A percentile compares a stretch with the other conserved stretches of the same genome.
These are phyloP conservation scores for Vidua chalybeata DNA, from an alignment of 2,113 vertebrate genomes.

Conservation along the genomic window DNA sequence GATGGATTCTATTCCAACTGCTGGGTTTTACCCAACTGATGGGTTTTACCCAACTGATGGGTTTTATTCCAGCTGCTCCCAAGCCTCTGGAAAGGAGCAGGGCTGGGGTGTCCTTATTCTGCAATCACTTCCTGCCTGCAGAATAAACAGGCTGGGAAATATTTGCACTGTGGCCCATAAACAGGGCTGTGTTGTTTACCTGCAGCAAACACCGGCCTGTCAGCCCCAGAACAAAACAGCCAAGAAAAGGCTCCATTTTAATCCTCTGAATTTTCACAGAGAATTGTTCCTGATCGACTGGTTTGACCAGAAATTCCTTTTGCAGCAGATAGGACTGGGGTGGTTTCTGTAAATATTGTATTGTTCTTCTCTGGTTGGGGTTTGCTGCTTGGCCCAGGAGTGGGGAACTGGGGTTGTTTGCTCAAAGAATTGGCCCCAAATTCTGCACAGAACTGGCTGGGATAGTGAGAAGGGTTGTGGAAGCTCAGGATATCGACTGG, in stretches of 20 bases:
- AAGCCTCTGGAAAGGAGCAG: background rate
- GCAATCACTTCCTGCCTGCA: background rate
- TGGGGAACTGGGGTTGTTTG: background rate
- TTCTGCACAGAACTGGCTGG: background rate
- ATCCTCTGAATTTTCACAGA: background rate
- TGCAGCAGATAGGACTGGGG: background rate
- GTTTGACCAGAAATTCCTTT: background rate
- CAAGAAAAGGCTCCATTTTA: background rate
- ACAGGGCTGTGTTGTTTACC: constrained; percentile 35
- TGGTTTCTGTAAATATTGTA: background rate
- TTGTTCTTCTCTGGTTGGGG: background rate
- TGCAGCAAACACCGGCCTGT: background rate
- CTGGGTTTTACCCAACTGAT: too few relatives aligned
- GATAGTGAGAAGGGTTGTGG: background rate
- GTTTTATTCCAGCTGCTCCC: background rate
- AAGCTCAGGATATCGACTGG: accelerated
- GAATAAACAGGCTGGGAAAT: background rate
- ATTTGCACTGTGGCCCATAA: constrained; percentile 1
- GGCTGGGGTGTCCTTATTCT: background rate
- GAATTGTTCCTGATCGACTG: background rate
- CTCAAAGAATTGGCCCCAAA: background rate
- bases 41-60: too few relatives aligned
- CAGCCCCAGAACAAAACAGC: background rate
- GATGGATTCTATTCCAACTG: too few relatives aligned
- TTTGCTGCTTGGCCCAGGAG: background rate